Evolutionary conservation across 2,888 invertebrate genomes (phyloP), one percentile per base, ranked within the genome.

Genomic region (Synergus gifuensis): DNA sequence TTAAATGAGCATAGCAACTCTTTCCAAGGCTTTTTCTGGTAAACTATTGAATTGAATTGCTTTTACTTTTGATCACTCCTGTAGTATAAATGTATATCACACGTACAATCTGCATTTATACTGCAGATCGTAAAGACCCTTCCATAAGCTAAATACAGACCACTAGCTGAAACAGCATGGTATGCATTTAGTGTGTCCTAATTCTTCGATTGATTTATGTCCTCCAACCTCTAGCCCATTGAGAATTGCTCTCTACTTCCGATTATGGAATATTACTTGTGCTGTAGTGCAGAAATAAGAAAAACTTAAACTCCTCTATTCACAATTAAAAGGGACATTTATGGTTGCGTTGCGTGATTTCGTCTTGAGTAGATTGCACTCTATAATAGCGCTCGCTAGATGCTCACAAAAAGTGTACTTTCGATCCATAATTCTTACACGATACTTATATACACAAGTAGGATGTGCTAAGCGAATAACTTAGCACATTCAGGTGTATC

Each of bases 271-370:
- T 49, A 40, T 18, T n/a, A 18, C 66, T 66, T 28, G 36, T 28
- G 28, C 46, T 69, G 9, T 28, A 28, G 14, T 22, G 28, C 0
- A 46, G 46, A 46, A 49, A 69, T 8, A 69, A 49, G 16, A 69
- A 69, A 49, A 22, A 36, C 49, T 9, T 46, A 16, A 49, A 46
- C n/a, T 66, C 11, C 42, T 66, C n/a, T 42, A 42, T 42, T 42
- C 66, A 18, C 18, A 28, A 69, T 46, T 22, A 69, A 28, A 49
- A 69, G 46, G 49, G 69, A 69, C 69, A 49, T 69, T 69, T 49
- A 69, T 69, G 69, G 69, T 69, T n/a, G 44, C 22, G 69, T 69
- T 69, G 69, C 69, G 69, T 69, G 69, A 69, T 69, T 49, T 69
- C 49, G 69, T 49, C 49, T 4, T 28, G 36, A 14, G 49, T 49